Evolutionary conservation across 2,113 vertebrate species (phyloP), one percentile per base, ranked within the genome.

Genomic region (Excalfactoria chinensis): DNA sequence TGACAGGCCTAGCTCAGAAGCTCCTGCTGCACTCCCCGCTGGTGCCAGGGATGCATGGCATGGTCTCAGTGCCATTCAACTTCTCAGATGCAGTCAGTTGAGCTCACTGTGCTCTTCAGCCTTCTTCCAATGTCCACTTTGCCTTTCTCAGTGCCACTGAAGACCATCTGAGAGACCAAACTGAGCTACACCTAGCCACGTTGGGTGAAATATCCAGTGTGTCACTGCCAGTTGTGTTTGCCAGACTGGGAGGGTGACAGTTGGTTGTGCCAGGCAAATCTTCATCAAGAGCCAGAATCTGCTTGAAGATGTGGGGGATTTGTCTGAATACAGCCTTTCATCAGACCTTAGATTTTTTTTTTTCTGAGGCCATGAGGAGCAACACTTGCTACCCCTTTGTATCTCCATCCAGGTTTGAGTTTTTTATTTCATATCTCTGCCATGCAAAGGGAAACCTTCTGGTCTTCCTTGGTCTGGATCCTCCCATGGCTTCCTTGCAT

Each of bases 221-320:
- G 85, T 58, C 66, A 0, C 53, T 51, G 10, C 70, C 43, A 46
- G 78, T 72, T 85, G 82, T 5, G 0, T 88, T 91, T 95, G 55
- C 78, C 91, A 67, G 82, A 25, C 78, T 89, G 84, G 21, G 67
- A 87, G 84, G 16, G 44, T 88, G 84, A 82, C 76, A 86, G 43
- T 78, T 86, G 82, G 40, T 63, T 87, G 74, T 34, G 35, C 71
- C 67, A 91, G 64, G 93, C 37, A 70, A 44, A 74, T 73, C 74
- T 90, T 85, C 62, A 60, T 58, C 66, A 35, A 58, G 49, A 93
- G 64, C 77, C 81, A 79, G 59, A 51, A 87, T 92, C 89, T 89
- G 44, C 74, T 63, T 87, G 81, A 76, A 75, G 86, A 68, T 74
- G 23, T 66, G 69, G 20, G n/a, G 43, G 20, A 62, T 77, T 77